A percentile compares a stretch with the other conserved stretches of the same genome.
Evolutionary conservation across 2,888 invertebrate genomes (phyloP).

Genomic region (Palloptera scutellata): DNA sequence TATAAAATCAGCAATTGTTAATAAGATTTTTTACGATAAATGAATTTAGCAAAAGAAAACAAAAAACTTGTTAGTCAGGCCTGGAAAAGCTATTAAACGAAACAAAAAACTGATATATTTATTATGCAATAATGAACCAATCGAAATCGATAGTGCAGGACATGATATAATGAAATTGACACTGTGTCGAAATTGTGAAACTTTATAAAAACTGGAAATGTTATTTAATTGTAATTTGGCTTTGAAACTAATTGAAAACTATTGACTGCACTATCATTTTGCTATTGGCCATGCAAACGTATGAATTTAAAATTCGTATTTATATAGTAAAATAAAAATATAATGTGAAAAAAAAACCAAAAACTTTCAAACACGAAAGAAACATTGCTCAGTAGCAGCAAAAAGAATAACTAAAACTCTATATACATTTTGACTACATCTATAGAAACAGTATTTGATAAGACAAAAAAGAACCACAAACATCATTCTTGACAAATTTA

Average conservation of each 20-base stretch:
- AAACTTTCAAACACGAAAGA: not conserved
- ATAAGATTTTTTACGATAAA: not conserved
- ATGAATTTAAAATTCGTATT: conserved; percentile 19
- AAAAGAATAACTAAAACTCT: not conserved
- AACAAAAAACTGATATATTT: not conserved
- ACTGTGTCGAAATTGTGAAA: too few species aligned
- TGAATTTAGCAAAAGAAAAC: not conserved
- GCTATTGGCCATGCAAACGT: not conserved
- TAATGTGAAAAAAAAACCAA: not conserved
- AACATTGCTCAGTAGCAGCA: not conserved
- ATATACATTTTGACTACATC: too few species aligned
- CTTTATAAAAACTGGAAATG: too few species aligned
- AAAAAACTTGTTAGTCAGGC: not conserved
- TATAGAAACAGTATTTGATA: not conserved
- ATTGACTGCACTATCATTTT: not conserved
- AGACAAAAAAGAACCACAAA: conserved; percentile 1
- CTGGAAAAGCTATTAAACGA: too few species aligned
- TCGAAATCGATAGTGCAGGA: not conserved
- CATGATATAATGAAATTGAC: not conserved
- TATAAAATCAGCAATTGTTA: not conserved
- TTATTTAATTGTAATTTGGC: too few species aligned
- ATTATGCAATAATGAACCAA: not conserved
- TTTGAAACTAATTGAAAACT: not conserved
- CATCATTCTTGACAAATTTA: not conserved
- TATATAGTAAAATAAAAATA: not conserved